A percentile compares a stretch with the other conserved stretches of the same genome.
Conservation (phyloP, 1,140 invertebrate species). For the Trichoplusia ni region DNA sequence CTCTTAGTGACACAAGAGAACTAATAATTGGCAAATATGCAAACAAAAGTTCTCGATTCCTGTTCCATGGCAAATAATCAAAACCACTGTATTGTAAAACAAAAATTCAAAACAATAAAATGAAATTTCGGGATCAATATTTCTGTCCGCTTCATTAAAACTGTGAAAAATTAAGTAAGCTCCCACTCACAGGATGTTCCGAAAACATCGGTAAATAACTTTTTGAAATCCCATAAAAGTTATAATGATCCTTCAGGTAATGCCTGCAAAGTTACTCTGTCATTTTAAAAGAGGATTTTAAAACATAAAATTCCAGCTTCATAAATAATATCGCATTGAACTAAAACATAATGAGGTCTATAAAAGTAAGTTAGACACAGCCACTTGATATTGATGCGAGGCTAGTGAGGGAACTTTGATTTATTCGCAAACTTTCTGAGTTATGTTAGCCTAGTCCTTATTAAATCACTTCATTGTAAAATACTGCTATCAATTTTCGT, state of each 20-base stretch:
- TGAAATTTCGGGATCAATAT: background rate
- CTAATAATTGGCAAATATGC: too few relatives aligned
- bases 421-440: conserved; percentile 19
- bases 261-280: conserved; percentile 5
- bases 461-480: conserved; percentile 27
- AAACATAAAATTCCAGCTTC: conserved; percentile 1
- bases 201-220: background rate
- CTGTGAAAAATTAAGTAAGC: background rate
- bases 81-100: too few relatives aligned
- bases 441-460: conserved; percentile 19
- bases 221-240: conserved; percentile 14
- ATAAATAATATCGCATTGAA: conserved; percentile 15
- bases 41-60: too few relatives aligned
- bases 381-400: conserved; percentile 15
- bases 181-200: background rate
- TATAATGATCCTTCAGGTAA: conserved; percentile 7
- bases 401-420: conserved; percentile 14
- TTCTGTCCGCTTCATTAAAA: background rate
- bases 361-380: conserved; percentile 12
- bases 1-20: too few relatives aligned
- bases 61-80: too few relatives aligned
- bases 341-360: conserved; percentile 5
- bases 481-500: conserved; percentile 5
- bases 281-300: conserved; percentile 9
- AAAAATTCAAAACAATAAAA: too few relatives aligned